Percentiles rank a stretch among this genome's conserved stretches.
Conservation (phyloP, 2,888 invertebrate species). For the Punctoribates punctum region DNA sequence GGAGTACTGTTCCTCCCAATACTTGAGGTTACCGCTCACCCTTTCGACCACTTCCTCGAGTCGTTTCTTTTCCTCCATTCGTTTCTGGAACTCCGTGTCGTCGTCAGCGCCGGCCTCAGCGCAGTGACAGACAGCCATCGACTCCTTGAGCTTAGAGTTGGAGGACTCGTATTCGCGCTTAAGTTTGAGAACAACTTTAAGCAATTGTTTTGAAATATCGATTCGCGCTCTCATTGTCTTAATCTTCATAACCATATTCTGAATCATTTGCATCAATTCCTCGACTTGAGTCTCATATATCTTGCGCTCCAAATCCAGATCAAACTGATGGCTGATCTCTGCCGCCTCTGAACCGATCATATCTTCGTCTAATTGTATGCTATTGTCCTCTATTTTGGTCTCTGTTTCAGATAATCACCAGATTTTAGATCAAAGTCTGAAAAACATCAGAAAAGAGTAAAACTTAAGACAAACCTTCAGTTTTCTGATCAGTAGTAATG, state of each 20-base stretch:
- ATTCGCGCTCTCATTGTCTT: slow-evolving; percentile 11
- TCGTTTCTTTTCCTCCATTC: slow-evolving; percentile 24
- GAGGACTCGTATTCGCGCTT: slow-evolving; percentile 14
- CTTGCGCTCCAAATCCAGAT: slow-evolving; percentile 21
- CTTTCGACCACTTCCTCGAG: neutral
- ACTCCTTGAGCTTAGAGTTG: slow-evolving; percentile 26
- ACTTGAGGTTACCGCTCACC: neutral
- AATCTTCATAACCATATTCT: slow-evolving; percentile 1
- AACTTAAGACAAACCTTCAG: too few relatives aligned
- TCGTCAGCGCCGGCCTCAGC: slow-evolving; percentile 29
- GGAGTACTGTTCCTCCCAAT: slow-evolving; percentile 29
- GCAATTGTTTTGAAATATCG: slow-evolving; percentile 13
- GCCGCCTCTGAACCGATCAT: neutral
- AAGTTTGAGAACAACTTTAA: slow-evolving; percentile 16
- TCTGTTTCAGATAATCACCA: neutral
- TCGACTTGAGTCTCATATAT: slow-evolving; percentile 33
- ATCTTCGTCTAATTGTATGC: neutral
- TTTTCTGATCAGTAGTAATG: too few relatives aligned
- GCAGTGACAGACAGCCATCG: slow-evolving; percentile 14
- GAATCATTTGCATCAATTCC: slow-evolving; percentile 6
- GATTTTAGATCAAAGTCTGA: too few relatives aligned
- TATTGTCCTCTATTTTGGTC: neutral
- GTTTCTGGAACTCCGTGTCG: slow-evolving; percentile 6
- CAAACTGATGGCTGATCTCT: slow-evolving; percentile 18
- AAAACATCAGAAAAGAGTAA: too few relatives aligned